These are phyloP conservation scores for Cossypha heuglini DNA, from an alignment of 2,797 vertebrate genomes.

Conservation along the genomic window DNA sequence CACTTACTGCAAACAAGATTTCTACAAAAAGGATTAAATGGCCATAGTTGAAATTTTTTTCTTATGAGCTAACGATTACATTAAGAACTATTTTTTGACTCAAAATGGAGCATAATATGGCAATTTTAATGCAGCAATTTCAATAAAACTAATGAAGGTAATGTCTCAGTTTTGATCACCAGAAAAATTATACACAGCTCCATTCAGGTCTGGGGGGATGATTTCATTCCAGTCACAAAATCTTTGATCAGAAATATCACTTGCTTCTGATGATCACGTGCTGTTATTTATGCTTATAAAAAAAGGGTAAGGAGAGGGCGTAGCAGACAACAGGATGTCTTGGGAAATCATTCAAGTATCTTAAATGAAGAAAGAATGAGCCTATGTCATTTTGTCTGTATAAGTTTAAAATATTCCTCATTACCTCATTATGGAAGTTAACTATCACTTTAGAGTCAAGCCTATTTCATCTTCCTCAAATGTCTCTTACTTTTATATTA, in stretches of 20 bases:
- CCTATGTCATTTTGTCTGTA: rapidly evolving
- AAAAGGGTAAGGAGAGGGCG: rapidly evolving
- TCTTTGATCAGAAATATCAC: not conserved
- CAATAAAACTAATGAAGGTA: slow-evolving; percentile 15
- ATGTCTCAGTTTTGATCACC: not conserved
- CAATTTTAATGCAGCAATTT: not conserved
- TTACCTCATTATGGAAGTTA: not conserved
- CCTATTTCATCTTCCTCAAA: not conserved
- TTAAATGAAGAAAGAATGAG: not conserved
- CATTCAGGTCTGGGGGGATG: not conserved
- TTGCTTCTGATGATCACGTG: not conserved
- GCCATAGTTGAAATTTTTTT: not conserved
- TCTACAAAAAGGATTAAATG: not conserved
- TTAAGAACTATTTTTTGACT: slow-evolving; percentile 14
- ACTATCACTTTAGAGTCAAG: not conserved
- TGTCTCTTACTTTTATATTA: not conserved
- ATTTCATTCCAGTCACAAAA: not conserved
- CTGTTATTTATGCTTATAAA: not conserved
- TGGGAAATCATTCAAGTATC: not conserved
- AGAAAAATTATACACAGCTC: not conserved
- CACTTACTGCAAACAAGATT: not conserved
- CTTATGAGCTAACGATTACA: not conserved
- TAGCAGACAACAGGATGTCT: not conserved
- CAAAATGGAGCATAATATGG: not conserved
- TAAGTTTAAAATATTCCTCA: not conserved